Percentiles rank a stretch among this genome's conserved stretches.
Conservation (phyloP, 2,797 vertebrate genomes). For the Epinephelus awoara region DNA sequence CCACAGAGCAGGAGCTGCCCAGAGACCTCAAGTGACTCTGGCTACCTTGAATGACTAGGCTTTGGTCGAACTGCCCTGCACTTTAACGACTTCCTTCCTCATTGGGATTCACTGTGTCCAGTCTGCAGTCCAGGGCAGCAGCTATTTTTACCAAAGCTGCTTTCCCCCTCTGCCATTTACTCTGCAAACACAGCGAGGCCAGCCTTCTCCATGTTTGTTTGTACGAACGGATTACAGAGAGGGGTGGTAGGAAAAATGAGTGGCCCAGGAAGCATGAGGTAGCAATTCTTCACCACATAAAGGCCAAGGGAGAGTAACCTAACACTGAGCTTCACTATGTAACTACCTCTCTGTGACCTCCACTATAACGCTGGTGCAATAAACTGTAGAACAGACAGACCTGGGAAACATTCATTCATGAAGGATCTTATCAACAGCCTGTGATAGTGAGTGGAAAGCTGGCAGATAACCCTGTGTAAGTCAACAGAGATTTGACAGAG, state of each 20-base stretch:
- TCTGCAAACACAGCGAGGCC: constrained; percentile 65
- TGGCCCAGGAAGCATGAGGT: constrained; percentile 57
- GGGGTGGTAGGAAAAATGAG: constrained; percentile 29
- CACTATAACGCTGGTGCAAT: constrained; percentile 14
- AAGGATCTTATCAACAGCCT: constrained; percentile 47
- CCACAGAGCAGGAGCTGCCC: constrained; percentile 46
- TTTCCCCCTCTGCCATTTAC: constrained; percentile 59
- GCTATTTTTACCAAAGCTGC: constrained; percentile 81
- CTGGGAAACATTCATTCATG: constrained; percentile 53
- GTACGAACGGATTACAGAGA: constrained; percentile 46
- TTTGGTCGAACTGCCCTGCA: constrained; percentile 71
- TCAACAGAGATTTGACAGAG: constrained; percentile 48
- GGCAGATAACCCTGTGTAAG: constrained; percentile 42
- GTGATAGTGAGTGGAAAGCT: constrained; percentile 49
- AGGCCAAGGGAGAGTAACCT: constrained; percentile 23
- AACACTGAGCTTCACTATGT: constrained; percentile 25
- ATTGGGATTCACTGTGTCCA: constrained; percentile 81
- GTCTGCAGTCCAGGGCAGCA: constrained; percentile 51
- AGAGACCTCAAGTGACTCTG: constrained; percentile 59
- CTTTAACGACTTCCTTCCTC: constrained; percentile 86
- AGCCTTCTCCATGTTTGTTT: constrained; percentile 67
- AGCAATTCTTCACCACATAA: constrained; percentile 57
- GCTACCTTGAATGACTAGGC: constrained; percentile 65
- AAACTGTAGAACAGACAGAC: constrained; percentile 11
- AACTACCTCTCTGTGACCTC: constrained; percentile 23